Evolutionary conservation across 1,140 invertebrate species (phyloP), one percentile per base, ranked within the genome.

Genomic region (Harpegnathos saltator): DNA sequence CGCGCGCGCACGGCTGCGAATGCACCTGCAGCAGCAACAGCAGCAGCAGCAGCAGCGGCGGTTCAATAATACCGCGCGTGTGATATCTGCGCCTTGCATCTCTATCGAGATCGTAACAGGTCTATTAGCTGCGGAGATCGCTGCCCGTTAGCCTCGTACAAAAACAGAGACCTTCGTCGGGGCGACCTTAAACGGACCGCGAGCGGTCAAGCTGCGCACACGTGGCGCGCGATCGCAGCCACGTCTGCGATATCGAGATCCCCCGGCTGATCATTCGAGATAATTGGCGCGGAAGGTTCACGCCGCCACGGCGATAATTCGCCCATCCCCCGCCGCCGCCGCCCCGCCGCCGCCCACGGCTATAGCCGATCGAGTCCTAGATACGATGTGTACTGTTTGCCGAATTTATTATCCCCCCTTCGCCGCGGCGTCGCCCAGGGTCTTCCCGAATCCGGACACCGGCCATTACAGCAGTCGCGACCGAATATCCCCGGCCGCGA

Each of bases 321-420:
- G 9, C 50, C 44, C n/a, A n/a, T n/a, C n/a, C n/a, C n/a, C 50
- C 54, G 14, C 12, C 33, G 0, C 19, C 22, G 61, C 38, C 52
- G n/a, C n/a, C n/a, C 50, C 54, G 14, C 12, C 33, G 0, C 19
- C 22, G 61, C 38, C 52, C n/a, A 24, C 52, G 52, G 75, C 14
- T 14, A 71, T 44, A 44, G n/a, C 69, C 17, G 65, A 80, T 80
- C n/a, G 14, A n/a, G n/a, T 33, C 0, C 54, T 80, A 80, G 52
- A 78, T 69, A 69, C 17, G 17, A 48, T 44, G n/a, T n/a, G n/a
- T n/a, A 69, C 17, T 58, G 75, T 69, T 69, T 80, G 33, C 19
- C 65, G 24, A 80, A 80, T 48, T 80, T 80, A 80, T 80, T 80
- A 58, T 9, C 14, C 12, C 33, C 33, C 14, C 33, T 22, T 9